Base-by-base conservation (phyloP, 2,888 invertebrate genomes). In the Pyrochroa serraticornis region DNA sequence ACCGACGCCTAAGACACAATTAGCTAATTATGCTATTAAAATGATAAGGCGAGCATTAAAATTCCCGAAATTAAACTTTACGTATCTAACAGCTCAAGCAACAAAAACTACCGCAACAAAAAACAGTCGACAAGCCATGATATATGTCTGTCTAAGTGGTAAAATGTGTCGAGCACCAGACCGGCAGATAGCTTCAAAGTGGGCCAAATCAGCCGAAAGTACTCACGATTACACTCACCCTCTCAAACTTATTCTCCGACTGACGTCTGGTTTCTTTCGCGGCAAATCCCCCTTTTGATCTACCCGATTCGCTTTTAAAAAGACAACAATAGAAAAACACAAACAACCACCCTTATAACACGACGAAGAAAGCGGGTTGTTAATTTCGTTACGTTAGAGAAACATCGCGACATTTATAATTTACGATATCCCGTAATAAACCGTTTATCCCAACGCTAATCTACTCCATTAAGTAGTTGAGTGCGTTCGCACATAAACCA, bases 101-200 rank as follows among this genome's bases (percentile, higher is more conserved):
- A 22, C 22, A 22, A 22, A 22, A 22, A 22, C 22, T 5, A 22
- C 22, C 22, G 5, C 3, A 22, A 22, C 22, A 22, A 22, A 22
- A 22, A 12, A 6, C 14, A 47, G 22, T 30, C 38, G 34, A 44
- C 30, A 37, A 30, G 22, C 9, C 58, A 66, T 71, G 68, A 71
- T 71, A 44, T 65, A 71, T 70, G 63, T 45, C 43, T 39, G 60
- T 53, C 50, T 70, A 71, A 71, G 71, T 71, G 71, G 71, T 67
- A 69, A 71, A 70, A 69, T 71, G 61, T 71, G 70, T 71, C 65
- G 41, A 58, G 64, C 61, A 60, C 62, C 62, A 58, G 60, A 68
- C 64, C 71, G 71, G 71, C 56, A 69, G 67, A 65, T 68, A 67
- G 46, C 64, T 55, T 64, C 63, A 70, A 70, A 71, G 66, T 51